A percentile compares a stretch with the other conserved stretches of the same genome.
phyloP scores from a whole-genome alignment of 2,797 vertebrate genomes.

The Peromyscus aztecus region DNA sequence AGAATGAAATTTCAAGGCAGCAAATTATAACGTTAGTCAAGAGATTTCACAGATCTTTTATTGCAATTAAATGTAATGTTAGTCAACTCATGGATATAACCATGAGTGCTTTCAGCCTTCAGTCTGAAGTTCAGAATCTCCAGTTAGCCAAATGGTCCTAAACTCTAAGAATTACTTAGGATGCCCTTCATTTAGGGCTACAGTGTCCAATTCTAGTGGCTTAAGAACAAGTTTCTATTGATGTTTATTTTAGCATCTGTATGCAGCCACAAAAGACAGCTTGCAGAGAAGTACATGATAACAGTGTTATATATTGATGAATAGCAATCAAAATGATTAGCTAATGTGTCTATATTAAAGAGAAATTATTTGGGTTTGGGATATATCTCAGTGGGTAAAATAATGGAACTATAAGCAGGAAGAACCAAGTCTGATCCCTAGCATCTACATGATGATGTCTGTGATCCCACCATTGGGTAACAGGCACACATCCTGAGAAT shows the following conservation, averaged over 20 bases:
- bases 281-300: background rate
- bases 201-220: background rate
- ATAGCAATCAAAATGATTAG: background rate
- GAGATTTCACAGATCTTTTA: background rate
- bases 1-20: background rate
- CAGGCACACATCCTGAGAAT: background rate
- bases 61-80: background rate
- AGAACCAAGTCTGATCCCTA: background rate
- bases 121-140: background rate
- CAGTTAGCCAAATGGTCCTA: background rate
- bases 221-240: background rate
- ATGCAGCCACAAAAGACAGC: background rate
- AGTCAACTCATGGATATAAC: background rate
- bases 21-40: conserved; percentile 16
- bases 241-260: background rate
- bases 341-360: background rate
- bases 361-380: background rate
- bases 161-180: background rate
- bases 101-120: background rate
- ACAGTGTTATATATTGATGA: background rate
- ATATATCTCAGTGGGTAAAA: background rate
- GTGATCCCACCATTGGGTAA: background rate
- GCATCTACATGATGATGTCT: background rate
- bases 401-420: background rate
- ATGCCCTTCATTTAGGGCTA: background rate